These are phyloP conservation scores for Tetheella fluctuosa DNA, from an alignment of 2,888 invertebrate genomes.

Conservation along the genomic window DNA sequence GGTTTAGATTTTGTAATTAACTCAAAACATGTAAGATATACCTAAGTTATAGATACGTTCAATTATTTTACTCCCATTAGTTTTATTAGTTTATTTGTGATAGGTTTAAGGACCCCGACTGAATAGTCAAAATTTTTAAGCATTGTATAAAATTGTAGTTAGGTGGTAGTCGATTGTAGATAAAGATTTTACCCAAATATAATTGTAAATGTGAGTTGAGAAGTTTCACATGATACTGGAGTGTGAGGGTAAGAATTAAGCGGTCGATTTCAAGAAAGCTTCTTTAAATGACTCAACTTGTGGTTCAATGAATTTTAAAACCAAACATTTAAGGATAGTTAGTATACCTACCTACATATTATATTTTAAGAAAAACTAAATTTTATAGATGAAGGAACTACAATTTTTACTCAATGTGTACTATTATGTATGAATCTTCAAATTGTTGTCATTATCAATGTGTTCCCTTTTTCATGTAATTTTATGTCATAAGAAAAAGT, in stretches of 20 bases:
- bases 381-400: slow-evolving; percentile 2
- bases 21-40: background rate
- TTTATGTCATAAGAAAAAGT: background rate
- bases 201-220: slow-evolving; percentile 26
- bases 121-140: slow-evolving; percentile 82
- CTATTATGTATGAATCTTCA: too few species aligned
- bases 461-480: background rate
- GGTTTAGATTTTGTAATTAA: background rate
- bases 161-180: slow-evolving; percentile 59
- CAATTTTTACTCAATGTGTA: background rate
- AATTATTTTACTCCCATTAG: slow-evolving; percentile 24
- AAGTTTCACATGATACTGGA: slow-evolving; percentile 17
- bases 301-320: background rate
- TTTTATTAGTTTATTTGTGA: slow-evolving; percentile 47
- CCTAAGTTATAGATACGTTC: background rate
- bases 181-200: slow-evolving; percentile 52
- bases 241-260: too few species aligned
- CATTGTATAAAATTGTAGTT: slow-evolving; percentile 66
- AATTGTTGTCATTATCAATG: background rate
- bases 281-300: background rate
- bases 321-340: background rate
- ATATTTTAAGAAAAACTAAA: background rate
- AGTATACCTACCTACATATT: background rate
- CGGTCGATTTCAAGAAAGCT: background rate
- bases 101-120: slow-evolving; percentile 80